Evolutionary conservation across 2,113 vertebrate species (phyloP).

Genomic region (Myocastor coypus): DNA sequence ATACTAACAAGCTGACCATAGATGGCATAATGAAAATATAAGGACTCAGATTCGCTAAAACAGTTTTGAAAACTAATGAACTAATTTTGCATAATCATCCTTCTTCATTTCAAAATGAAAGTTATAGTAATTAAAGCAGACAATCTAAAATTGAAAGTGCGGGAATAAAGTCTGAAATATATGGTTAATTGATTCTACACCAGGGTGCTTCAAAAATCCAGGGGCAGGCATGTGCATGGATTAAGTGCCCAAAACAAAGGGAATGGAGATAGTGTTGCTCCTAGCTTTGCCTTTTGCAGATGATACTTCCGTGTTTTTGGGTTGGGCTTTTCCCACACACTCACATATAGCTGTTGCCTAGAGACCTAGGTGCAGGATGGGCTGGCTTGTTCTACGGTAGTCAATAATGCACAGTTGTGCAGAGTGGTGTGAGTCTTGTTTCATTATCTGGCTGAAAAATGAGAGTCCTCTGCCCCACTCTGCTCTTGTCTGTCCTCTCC

Average conservation of each 20-base stretch:
- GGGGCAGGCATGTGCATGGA: no score
- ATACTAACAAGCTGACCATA: not conserved
- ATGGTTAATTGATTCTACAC: not conserved
- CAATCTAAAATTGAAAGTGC: not conserved
- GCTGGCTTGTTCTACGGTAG: rapidly evolving
- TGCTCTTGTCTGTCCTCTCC: not conserved
- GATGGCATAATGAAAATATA: not conserved
- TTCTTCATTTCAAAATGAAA: constrained; percentile 7
- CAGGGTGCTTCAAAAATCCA: not conserved
- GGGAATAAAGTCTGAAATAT: not conserved
- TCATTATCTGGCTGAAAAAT: not conserved
- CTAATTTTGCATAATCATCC: not conserved
- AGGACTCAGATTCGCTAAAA: not conserved
- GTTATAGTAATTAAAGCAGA: not conserved
- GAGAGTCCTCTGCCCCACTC: not conserved
- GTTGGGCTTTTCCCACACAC: not conserved
- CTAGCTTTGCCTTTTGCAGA: not conserved
- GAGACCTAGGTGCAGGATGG: not conserved
- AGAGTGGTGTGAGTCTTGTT: not conserved
- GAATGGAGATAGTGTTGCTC: not conserved
- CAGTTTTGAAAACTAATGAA: not conserved
- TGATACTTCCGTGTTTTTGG: not conserved
- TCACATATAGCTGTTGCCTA: rapidly evolving
- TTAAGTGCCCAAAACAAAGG: rapidly evolving
- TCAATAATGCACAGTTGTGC: not conserved